Evolutionary conservation across 2,113 vertebrate species (phyloP), one percentile per base, ranked within the genome.

Genomic region (Xiphophorus maculatus): DNA sequence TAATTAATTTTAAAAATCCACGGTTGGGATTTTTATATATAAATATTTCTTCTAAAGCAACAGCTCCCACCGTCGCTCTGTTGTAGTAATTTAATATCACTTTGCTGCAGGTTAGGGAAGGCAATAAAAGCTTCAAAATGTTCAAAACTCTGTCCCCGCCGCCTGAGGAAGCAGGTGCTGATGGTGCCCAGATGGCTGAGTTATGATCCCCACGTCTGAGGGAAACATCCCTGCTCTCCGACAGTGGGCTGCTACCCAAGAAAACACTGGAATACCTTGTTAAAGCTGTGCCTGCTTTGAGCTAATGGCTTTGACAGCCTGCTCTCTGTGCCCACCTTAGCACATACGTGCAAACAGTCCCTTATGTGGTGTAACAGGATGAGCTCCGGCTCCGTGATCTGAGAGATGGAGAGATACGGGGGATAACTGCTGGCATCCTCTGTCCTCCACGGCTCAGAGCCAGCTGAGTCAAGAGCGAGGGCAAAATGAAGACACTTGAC

Each of bases 1-100:
- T 12, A 66, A 42, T 27, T 35, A 40, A 66, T 66, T 15, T 44
- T 4, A 44, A 27, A 27, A 25, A 66, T 66, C 64, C 64, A 37
- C 33, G 1, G 3, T n/a, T 66, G 25, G 25, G 37, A 33, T 37
- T 28, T 67, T 28, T 67, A 63, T 67, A 37, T 44, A 28, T 66
- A 66, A 42, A 42, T 66, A 67, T 67, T 67, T 67, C n/a, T 67
- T 67, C 25, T 66, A 66, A 66, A 40, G 35, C 37, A 67, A 42
- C 14, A n/a, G 5, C 37, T 27, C 33, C 25, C 6, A 3, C 25
- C 15, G 35, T 42, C 25, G 15, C 35, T 66, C 19, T 66, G 29
- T 66, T 35, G 35, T 12, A 66, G n/a, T 66, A 40, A 66, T 66
- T 67, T 28, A 67, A 67, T 44, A 67, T 67, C 65, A 67, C 65